Percentiles rank a stretch among this genome's conserved stretches.
Conservation (phyloP, 2,113 vertebrate genomes). For the Tyrannus savana region DNA sequence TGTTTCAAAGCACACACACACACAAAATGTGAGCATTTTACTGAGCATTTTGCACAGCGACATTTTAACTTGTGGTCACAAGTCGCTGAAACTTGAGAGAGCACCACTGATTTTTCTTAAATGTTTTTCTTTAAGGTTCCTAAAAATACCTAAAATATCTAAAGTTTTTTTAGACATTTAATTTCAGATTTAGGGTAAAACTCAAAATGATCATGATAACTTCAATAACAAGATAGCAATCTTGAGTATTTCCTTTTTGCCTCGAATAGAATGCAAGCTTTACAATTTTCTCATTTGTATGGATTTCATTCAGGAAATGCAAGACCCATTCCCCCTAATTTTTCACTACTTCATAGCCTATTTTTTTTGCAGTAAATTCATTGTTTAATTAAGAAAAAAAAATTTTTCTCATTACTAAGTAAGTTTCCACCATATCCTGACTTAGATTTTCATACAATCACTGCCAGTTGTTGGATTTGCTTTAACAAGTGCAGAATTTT, state of each 20-base stretch:
- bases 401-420: neutral
- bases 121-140: neutral
- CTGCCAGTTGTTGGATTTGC: neutral
- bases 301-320: neutral
- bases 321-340: neutral
- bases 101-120: neutral
- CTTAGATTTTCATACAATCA: neutral
- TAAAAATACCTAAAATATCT: neutral
- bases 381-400: neutral
- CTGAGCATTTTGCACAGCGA: neutral
- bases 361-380: neutral
- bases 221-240: neutral
- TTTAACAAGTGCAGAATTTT: neutral
- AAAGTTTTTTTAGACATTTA: neutral
- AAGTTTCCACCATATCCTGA: neutral
- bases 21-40: neutral
- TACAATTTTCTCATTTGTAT: neutral
- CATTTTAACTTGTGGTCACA: neutral
- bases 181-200: neutral
- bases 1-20: neutral
- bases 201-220: neutral
- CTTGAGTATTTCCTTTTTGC: neutral
- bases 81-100: neutral
- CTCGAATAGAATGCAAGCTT: neutral
- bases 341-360: neutral